A percentile compares a stretch with the other conserved stretches of the same genome.
Evolutionary conservation across 2,113 vertebrate species (phyloP).

Genomic region (Chamaea fasciata): DNA sequence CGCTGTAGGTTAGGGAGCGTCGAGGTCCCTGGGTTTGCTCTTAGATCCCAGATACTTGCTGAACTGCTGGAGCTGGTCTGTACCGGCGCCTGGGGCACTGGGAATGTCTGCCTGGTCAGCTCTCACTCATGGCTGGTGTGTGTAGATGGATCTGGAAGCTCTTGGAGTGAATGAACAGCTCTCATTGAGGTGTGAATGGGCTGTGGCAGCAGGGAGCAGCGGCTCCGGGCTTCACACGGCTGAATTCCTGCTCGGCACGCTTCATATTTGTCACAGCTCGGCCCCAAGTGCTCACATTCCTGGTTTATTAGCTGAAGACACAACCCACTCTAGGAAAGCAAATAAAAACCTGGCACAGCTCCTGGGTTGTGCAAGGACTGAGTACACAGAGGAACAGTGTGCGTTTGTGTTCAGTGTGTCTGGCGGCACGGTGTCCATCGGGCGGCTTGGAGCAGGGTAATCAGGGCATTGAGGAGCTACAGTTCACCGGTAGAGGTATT

Average conservation of each 20-base stretch:
- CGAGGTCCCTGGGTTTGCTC: neutral
- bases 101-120: neutral
- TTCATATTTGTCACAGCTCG: neutral
- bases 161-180: neutral
- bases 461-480: neutral
- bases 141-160: neutral
- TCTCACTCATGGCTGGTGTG: accelerated
- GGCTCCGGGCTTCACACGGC: neutral
- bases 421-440: accelerated
- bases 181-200: neutral
- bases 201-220: neutral
- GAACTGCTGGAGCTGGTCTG: neutral
- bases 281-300: conserved; percentile 37
- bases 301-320: conserved; percentile 48
- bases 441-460: neutral
- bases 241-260: neutral
- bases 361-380: neutral
- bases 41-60: neutral
- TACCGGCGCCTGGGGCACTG: accelerated
- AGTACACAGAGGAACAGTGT: neutral
- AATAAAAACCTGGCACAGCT: conserved; percentile 6
- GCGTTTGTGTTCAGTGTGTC: neutral
- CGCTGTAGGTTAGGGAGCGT: neutral
- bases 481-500: neutral
- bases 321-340: conserved; percentile 36